Evolutionary conservation across 2,888 invertebrate species (phyloP).

Genomic region (Idaea aversata): DNA sequence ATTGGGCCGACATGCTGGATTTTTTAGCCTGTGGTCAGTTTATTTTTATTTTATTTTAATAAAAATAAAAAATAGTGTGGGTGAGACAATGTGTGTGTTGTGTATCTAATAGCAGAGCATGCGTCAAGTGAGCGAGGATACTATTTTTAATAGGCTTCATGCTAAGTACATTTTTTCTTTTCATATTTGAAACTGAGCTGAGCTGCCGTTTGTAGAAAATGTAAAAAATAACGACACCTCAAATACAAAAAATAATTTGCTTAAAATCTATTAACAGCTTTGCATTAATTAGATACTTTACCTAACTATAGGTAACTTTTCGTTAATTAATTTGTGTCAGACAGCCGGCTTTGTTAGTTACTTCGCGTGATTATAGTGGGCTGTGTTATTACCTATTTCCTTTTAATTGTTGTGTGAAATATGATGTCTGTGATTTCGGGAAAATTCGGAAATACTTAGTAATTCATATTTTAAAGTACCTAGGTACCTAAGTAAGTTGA

Average conservation of each 20-base stretch:
- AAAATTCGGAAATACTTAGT: neutral
- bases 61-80: neutral
- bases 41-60: constrained; percentile 5
- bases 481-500: no score
- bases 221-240: no score
- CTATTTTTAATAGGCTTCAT: neutral
- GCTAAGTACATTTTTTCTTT: neutral
- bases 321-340: neutral
- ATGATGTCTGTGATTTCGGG: neutral
- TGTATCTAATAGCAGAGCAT: neutral
- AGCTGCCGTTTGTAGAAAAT: no score
- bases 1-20: constrained; percentile 76
- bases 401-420: constrained; percentile 20
- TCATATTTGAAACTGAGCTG: constrained; percentile 23
- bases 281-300: constrained; percentile 14
- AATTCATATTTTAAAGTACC: no score
- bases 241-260: no score
- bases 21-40: constrained; percentile 73
- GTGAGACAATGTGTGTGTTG: neutral
- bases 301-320: neutral
- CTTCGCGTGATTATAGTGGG: constrained; percentile 1
- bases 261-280: constrained; percentile 3
- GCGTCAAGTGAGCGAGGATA: neutral
- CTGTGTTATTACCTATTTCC: constrained; percentile 4
- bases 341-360: constrained; percentile 7